Conservation (phyloP, 2,797 vertebrate species). For the Rhinogobio ventralis region DNA sequence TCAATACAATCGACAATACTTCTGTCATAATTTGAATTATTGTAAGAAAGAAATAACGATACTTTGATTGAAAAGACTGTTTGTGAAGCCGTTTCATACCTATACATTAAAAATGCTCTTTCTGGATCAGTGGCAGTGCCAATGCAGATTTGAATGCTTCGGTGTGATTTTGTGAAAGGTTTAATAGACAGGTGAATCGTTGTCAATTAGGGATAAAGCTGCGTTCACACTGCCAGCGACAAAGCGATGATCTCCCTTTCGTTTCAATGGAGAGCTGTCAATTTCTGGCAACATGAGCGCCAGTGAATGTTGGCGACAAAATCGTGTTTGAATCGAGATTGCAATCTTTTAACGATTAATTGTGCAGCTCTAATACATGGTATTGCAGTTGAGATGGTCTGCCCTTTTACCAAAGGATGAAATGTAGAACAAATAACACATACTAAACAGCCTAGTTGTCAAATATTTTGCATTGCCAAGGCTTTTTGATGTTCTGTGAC, state of each 20-base stretch:
- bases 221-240: background rate
- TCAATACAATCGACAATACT: background rate
- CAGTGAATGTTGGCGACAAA: background rate
- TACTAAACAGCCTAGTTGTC: conserved; percentile 40
- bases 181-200: background rate
- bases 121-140: background rate
- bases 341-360: background rate
- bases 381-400: conserved; percentile 33
- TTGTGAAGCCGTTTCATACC: background rate
- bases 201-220: background rate
- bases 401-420: conserved; percentile 72
- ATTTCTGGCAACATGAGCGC: background rate
- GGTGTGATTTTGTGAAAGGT: background rate
- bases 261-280: background rate
- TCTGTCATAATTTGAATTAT: background rate
- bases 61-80: background rate
- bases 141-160: background rate
- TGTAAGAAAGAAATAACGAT: background rate
- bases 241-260: background rate
- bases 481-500: conserved; percentile 39
- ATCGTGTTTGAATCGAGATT: background rate
- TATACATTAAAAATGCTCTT: background rate
- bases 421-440: conserved; percentile 53
- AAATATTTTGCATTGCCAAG: conserved; percentile 28
- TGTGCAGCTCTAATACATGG: background rate